Percentiles rank a stretch among this genome's conserved stretches.
phyloP scores from a whole-genome alignment of 1,140 invertebrate species.

The Steinernema khuongi region DNA sequence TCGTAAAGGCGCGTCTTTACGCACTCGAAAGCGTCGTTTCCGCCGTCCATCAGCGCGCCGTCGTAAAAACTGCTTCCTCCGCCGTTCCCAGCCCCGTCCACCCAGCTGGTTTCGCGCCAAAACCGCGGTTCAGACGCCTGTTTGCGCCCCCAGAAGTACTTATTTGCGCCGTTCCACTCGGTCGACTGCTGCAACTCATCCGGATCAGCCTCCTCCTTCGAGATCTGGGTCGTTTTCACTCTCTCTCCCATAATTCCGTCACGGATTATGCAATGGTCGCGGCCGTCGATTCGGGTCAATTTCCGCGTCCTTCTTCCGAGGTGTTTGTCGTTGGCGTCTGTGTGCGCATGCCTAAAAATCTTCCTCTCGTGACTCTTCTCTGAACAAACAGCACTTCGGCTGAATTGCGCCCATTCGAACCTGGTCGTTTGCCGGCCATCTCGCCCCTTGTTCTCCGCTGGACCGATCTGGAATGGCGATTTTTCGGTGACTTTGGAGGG shows the following conservation, averaged over 20 bases:
- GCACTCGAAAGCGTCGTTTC: conserved; percentile 7
- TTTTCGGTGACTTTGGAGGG: not conserved
- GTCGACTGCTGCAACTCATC: conserved; percentile 14
- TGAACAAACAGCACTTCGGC: not conserved
- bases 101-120: conserved; percentile 5
- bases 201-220: not conserved
- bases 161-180: not conserved
- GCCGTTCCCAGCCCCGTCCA: not conserved
- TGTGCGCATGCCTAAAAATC: conserved; percentile 10
- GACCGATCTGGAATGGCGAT: not conserved
- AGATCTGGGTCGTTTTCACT: conserved; percentile 8
- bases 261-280: conserved; percentile 8
- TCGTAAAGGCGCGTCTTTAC: too few relatives aligned
- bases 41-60: not conserved
- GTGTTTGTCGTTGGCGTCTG: not conserved
- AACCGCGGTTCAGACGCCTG: not conserved
- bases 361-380: conserved; percentile 6
- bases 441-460: not conserved
- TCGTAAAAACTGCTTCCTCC: not conserved
- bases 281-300: conserved; percentile 11
- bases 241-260: not conserved
- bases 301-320: not conserved
- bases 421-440: not conserved
- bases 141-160: not conserved
- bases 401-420: not conserved